A percentile compares a stretch with the other conserved stretches of the same genome.
Conservation (phyloP, 2,797 vertebrate species). For the Mormyrus proboscirostris region DNA sequence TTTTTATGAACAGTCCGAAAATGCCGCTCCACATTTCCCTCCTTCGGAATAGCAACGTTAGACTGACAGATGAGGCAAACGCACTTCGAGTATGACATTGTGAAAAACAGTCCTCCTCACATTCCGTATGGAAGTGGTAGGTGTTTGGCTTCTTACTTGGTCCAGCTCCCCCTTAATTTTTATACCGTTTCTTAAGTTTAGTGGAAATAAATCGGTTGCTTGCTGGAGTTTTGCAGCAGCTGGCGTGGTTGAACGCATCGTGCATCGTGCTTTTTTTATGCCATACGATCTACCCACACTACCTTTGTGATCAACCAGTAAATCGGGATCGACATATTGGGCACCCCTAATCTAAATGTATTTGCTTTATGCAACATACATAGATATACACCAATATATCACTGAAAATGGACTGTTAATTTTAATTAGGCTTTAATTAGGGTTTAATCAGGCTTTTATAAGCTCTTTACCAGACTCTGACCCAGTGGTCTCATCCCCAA, state of each 20-base stretch:
- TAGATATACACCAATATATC: background rate
- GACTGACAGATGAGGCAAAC: too few species aligned
- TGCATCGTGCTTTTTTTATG: background rate
- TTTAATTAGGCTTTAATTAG: background rate
- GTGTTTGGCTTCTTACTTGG: too few species aligned
- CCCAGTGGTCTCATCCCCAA: background rate
- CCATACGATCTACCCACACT: background rate
- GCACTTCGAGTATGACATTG: too few species aligned
- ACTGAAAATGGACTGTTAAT: background rate
- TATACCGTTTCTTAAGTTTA: too few species aligned
- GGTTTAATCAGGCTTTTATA: background rate
- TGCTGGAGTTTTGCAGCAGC: background rate
- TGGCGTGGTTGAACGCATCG: background rate
- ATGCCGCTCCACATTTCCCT: too few species aligned
- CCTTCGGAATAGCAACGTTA: too few species aligned
- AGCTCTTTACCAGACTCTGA: background rate
- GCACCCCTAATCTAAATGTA: background rate
- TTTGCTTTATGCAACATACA: background rate
- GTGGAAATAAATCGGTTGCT: background rate
- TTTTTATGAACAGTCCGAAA: too few species aligned
- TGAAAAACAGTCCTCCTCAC: too few species aligned
- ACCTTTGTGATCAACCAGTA: background rate
- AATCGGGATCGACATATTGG: background rate
- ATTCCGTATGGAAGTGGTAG: too few species aligned
- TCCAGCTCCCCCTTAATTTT: too few species aligned